Base-by-base conservation (phyloP, 2,113 vertebrate species). In the Sylvia atricapilla region DNA sequence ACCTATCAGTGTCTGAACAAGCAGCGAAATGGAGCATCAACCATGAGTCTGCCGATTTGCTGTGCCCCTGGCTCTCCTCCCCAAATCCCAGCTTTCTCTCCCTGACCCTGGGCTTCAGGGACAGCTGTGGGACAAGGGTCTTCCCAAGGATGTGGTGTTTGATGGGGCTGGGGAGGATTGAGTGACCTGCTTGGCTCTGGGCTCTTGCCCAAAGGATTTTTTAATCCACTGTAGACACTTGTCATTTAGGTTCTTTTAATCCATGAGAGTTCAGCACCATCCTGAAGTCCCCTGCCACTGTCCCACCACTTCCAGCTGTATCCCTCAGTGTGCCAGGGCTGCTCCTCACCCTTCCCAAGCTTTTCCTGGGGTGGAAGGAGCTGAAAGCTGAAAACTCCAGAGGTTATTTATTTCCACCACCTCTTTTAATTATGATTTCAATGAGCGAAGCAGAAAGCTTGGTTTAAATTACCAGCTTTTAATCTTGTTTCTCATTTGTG, bases 401-500 rank as follows among this genome's bases (percentile, higher is more conserved):
- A 44, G 68, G 24, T 0, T 0, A 60, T 21, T 53, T 50, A 69
- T 86, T 90, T 44, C 55, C 49, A 31, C 19, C 59, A 30, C 39
- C 12, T 10, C 2, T 73, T 90, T 89, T 56, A 93, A 95, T 53
- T 41, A 41, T 5, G 6, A 11, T 33, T 62, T 63, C 39, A 84
- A 66, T n/a, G 31, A 84, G 67, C 55, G 89, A 78, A 81, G 64
- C 46, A 62, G 60, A 89, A 89, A 84, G 16, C 43, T 70, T 39
- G 24, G 18, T 77, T 88, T 67, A 46, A 92, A 58, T 27, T 43
- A 66, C 67, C 58, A 27, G 16, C 43, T 92, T 80, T 90, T 77
- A 83, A 90, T 83, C 92, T 86, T 35, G 46, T 50, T 93, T 66
- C 89, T 80, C 79, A 44, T 92, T 74, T 92, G 64, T 67, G 55